Percentiles rank a stretch among this genome's conserved stretches.
phyloP scores from a whole-genome alignment of 2,113 vertebrate species.

The Rhombomys opimus region DNA sequence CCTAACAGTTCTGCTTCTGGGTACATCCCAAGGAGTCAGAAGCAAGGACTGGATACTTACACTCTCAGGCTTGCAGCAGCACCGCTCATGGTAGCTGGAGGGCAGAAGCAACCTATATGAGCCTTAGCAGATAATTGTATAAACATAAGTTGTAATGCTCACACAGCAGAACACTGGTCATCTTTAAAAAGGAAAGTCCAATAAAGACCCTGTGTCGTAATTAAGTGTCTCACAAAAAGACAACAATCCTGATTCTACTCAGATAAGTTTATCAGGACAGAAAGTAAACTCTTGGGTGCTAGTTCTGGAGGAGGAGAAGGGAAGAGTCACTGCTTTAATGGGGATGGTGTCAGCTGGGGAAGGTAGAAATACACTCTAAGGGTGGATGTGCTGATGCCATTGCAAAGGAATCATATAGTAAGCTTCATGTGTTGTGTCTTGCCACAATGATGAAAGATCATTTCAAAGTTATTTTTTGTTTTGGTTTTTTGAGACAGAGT shows the following conservation, averaged over 20 bases:
- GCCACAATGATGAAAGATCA: background rate
- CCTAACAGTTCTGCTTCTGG: background rate
- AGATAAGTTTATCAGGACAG: background rate
- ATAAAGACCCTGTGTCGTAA: background rate
- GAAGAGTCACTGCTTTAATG: background rate
- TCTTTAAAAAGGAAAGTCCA: constrained; percentile 3
- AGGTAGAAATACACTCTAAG: background rate
- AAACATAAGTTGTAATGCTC: background rate
- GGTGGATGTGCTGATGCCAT: background rate
- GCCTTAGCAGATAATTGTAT: background rate
- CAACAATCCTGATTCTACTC: background rate
- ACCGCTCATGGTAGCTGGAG: background rate
- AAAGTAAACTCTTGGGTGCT: background rate
- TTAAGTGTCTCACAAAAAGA: constrained; percentile 18
- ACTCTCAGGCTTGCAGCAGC: background rate
- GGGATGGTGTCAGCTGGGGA: background rate
- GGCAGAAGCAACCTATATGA: background rate
- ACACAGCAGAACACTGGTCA: background rate
- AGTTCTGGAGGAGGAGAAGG: background rate
- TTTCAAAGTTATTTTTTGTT: background rate
- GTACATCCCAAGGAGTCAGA: background rate
- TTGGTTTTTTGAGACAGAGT: background rate
- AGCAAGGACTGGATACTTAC: background rate
- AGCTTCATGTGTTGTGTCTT: constrained; percentile 33
- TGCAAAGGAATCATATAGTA: background rate